A percentile compares a stretch with the other conserved stretches of the same genome.
phyloP scores from a whole-genome alignment of 2,888 invertebrate genomes.

The Zaprionus obscuricornis region DNA sequence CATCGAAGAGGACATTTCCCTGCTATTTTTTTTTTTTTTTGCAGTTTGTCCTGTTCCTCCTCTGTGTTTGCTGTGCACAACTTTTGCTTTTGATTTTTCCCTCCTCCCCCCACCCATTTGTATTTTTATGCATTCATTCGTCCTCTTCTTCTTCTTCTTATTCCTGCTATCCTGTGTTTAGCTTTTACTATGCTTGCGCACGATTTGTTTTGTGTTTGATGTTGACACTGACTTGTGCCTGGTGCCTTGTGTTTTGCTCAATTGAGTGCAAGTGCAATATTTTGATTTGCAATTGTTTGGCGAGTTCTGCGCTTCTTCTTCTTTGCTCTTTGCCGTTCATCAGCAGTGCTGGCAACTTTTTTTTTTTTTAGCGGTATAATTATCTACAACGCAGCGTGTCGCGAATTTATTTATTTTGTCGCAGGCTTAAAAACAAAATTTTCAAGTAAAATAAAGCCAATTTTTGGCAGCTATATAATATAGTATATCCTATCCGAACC shows the following conservation, averaged over 20 bases:
- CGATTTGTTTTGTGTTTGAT: constrained; percentile 58
- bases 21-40: constrained; percentile 1
- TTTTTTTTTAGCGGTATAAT: no score
- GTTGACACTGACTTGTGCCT: background rate
- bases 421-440: no score
- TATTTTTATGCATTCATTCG: background rate
- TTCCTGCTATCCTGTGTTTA: constrained; percentile 9
- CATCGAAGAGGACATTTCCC: constrained; percentile 46
- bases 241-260: constrained; percentile 55
- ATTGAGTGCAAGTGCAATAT: constrained; percentile 73
- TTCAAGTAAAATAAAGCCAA: no score
- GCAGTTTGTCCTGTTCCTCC: background rate
- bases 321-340: no score
- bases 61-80: background rate
- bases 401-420: no score
- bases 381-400: no score
- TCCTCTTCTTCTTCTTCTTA: background rate
- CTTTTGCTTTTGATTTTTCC: background rate
- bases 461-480: no score
- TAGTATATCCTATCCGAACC: no score
- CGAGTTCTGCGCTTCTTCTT: background rate
- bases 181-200: constrained; percentile 46
- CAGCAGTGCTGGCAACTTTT: no score
- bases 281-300: constrained; percentile 70
- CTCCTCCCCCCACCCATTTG: background rate